Evolutionary conservation across 2,888 invertebrate species (phyloP), one percentile per base, ranked within the genome.

Genomic region (Malacosoma neustria): DNA sequence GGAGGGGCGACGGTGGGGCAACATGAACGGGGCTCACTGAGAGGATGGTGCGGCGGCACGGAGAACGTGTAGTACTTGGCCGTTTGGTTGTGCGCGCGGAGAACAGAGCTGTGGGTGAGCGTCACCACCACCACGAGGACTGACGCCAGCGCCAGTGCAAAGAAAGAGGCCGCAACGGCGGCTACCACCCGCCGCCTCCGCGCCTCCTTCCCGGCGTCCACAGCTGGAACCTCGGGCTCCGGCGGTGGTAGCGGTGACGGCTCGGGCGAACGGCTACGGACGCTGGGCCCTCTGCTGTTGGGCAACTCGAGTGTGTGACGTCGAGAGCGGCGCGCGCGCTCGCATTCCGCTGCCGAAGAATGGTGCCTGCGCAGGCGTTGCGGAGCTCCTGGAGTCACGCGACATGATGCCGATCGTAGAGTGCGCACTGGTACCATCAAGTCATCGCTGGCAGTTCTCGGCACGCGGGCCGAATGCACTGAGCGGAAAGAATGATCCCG

Each of bases 41-140:
- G 79, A 75, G 87, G 87, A 77, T 86, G 87, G 84, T 84, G 87
- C 80, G 86, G 84, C 76, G 86, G 86, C 77, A 84, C 87, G 76
- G 89, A 88, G 76, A 89, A 89, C 69, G 89, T 88, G 74, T 89
- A 89, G 74, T 88, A 87, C 86, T 89, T 89, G 75, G 89, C 88
- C 57, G 89, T 87, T 69, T 90, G 89, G 66, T 87, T 87, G 69
- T 89, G 88, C 43, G 89, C 88, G 59, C 86, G 88, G 42, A 88
- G 82, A 57, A 90, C 89, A 54, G 90, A 89, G 74, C 90, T 89
- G 80, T 91, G 91, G 33, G 91, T 93, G 66, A 94, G 87, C 38
- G 93, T 93, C 58, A 93, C 89, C 63, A 93, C 89, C 64, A 94
- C 92, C 58, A 91, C 92, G 60, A 93, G 89, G 46, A 93, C 89